A percentile compares a stretch with the other conserved stretches of the same genome.
These are phyloP conservation scores for Laticauda laticaudata DNA, from an alignment of 2,113 vertebrate species.

Conservation along the genomic window DNA sequence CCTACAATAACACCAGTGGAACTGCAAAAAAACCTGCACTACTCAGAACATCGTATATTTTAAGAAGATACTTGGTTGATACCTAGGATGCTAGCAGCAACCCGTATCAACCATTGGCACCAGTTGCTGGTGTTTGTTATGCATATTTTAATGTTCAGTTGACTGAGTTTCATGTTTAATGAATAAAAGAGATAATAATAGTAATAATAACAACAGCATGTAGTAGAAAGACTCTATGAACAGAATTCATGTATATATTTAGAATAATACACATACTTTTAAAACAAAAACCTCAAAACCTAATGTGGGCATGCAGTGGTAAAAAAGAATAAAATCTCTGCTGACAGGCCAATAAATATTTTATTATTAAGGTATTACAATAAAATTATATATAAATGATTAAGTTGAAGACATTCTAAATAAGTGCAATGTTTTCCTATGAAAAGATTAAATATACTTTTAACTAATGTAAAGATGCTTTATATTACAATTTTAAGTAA, in stretches of 20 bases:
- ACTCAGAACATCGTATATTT: too few relatives aligned
- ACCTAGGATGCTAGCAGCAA: too few relatives aligned
- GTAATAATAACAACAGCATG: neutral
- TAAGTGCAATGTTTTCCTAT: neutral
- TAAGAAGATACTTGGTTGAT: too few relatives aligned
- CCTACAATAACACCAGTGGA: too few relatives aligned
- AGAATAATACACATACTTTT: neutral
- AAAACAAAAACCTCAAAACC: neutral
- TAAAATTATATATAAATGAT: neutral
- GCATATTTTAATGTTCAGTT: too few relatives aligned
- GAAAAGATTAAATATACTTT: neutral
- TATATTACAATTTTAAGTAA: neutral
- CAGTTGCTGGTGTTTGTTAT: too few relatives aligned
- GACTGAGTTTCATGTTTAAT: too few relatives aligned
- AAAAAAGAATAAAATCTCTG: constrained; percentile 2
- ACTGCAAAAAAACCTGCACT: too few relatives aligned
- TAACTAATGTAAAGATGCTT: neutral
- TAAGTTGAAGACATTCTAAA: neutral
- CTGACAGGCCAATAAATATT: neutral
- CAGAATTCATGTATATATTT: neutral
- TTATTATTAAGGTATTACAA: neutral
- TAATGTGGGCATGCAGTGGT: neutral
- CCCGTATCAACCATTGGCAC: too few relatives aligned
- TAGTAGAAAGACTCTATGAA: neutral
- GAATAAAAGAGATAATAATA: too few relatives aligned